These are phyloP conservation scores for Nesidiocoris tenuis DNA, from an alignment of 2,888 invertebrate genomes.

Conservation along the genomic window DNA sequence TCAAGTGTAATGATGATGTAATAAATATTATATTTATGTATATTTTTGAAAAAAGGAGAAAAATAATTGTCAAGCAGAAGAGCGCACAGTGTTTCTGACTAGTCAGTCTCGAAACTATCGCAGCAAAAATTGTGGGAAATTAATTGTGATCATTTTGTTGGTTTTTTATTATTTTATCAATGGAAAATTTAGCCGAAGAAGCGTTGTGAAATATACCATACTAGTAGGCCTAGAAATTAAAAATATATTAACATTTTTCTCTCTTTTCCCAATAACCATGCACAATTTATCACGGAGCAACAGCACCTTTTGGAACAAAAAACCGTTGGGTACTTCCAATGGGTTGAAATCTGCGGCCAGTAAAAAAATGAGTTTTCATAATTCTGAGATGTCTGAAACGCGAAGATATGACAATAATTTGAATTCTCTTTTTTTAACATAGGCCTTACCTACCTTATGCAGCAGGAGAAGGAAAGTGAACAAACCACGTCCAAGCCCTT, in stretches of 20 bases:
- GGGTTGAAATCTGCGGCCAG: too few relatives aligned
- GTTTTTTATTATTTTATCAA: constrained; percentile 27
- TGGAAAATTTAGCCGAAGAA: not conserved
- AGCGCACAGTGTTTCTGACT: not conserved
- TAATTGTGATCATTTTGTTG: constrained; percentile 18
- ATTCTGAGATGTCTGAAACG: too few relatives aligned
- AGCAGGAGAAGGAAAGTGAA: too few relatives aligned
- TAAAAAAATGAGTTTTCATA: too few relatives aligned
- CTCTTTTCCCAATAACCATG: too few relatives aligned
- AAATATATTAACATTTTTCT: not conserved
- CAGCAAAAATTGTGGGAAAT: constrained; percentile 6
- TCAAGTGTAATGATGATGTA: not conserved
- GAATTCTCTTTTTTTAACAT: too few relatives aligned
- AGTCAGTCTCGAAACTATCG: not conserved
- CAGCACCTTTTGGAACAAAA: too few relatives aligned
- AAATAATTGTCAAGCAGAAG: not conserved
- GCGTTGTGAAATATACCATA: constrained; percentile 14
- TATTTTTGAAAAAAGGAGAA: constrained; percentile 18
- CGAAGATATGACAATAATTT: too few relatives aligned
- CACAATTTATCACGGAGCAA: too few relatives aligned
- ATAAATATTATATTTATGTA: constrained; percentile 7
- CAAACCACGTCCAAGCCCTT: too few relatives aligned
- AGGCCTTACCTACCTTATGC: too few relatives aligned
- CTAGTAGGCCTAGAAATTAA: constrained; percentile 6
- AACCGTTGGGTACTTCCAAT: too few relatives aligned